Evolutionary conservation across 2,113 vertebrate species (phyloP).

Genomic region (Cavia aperea): DNA sequence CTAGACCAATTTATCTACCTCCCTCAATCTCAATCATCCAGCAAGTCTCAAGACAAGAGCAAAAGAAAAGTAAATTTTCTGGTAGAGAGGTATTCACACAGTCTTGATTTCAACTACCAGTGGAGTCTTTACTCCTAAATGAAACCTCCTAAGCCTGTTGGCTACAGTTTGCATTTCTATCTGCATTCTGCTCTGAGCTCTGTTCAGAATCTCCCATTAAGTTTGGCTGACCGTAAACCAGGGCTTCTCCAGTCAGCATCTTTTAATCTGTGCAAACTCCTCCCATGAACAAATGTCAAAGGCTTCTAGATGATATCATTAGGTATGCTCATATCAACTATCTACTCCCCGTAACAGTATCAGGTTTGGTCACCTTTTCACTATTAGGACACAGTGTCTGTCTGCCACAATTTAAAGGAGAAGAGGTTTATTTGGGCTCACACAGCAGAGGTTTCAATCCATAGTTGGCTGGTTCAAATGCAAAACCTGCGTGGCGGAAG

Average conservation of each 20-base stretch:
- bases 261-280: not conserved
- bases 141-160: not conserved
- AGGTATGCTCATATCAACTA: not conserved
- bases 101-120: not conserved
- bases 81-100: not conserved
- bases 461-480: not conserved
- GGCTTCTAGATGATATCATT: not conserved
- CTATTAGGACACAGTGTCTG: not conserved
- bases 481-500: not conserved
- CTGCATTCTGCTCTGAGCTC: not conserved
- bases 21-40: not conserved
- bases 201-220: not conserved
- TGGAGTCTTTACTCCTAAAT: not conserved
- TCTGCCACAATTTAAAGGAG: not conserved
- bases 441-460: not conserved
- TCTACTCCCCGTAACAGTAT: not conserved
- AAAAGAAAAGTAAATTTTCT: not conserved
- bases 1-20: not conserved
- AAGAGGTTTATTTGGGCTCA: not conserved
- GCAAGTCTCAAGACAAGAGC: not conserved
- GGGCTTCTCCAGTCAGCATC: not conserved
- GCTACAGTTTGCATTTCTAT: not conserved
- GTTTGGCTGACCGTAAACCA: not conserved
- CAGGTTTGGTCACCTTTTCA: not conserved
- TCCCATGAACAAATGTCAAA: not conserved